phyloP scores from a whole-genome alignment of 2,797 vertebrate genomes.

The Sebastes steindachneri region DNA sequence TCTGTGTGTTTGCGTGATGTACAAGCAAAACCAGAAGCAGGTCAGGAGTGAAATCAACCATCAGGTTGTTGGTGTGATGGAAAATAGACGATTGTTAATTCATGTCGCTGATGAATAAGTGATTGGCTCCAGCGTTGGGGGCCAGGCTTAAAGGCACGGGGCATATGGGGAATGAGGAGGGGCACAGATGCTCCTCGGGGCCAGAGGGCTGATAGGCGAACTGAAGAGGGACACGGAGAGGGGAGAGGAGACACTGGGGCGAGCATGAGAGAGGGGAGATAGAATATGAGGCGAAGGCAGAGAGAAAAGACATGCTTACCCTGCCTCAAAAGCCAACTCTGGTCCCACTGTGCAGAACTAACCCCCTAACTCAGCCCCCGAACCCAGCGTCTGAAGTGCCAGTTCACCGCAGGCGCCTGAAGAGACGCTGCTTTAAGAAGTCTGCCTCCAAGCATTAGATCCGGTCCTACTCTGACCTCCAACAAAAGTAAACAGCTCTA shows the following conservation, averaged over 20 bases:
- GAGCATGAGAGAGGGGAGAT: constrained; percentile 24
- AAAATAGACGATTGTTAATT: constrained; percentile 78
- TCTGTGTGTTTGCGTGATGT: constrained; percentile 32
- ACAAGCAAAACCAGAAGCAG: constrained; percentile 61
- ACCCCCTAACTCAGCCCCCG: constrained; percentile 27
- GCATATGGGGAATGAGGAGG: constrained; percentile 76
- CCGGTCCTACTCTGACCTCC: constrained; percentile 62
- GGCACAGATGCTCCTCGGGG: constrained; percentile 77
- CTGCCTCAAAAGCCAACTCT: constrained; percentile 44
- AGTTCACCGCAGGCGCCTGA: constrained; percentile 35
- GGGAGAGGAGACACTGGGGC: constrained; percentile 22
- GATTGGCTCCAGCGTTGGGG: constrained; percentile 62
- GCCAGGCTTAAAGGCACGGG: constrained; percentile 73
- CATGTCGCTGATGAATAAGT: constrained; percentile 78
- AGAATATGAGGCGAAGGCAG: constrained; percentile 21
- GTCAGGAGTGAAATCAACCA: constrained; percentile 67
- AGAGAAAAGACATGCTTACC: constrained; percentile 12
- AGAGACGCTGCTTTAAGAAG: constrained; percentile 36
- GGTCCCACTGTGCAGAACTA: constrained; percentile 50
- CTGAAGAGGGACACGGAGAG: constrained; percentile 52
- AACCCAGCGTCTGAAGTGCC: constrained; percentile 34
- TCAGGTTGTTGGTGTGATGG: constrained; percentile 73
- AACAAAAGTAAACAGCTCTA: constrained; percentile 45
- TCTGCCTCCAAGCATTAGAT: constrained; percentile 50
- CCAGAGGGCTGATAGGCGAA: constrained; percentile 69